phyloP scores from a whole-genome alignment of 2,797 vertebrate genomes.

The Botia kubotai region DNA sequence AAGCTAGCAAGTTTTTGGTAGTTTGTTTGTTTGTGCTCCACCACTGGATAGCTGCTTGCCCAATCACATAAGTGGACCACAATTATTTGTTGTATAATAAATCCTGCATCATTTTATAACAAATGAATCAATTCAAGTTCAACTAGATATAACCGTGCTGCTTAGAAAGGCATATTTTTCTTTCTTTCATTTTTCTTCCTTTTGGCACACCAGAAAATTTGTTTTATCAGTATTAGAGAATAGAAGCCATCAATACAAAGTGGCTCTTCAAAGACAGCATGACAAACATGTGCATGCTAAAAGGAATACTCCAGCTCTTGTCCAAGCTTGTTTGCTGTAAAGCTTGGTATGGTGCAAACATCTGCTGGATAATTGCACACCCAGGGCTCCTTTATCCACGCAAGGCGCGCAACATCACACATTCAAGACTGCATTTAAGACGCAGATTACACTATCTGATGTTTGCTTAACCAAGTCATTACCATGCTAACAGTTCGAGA shows the following conservation, averaged over 20 bases:
- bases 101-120: neutral
- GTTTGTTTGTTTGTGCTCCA: too few relatives aligned
- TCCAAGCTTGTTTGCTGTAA: constrained; percentile 23
- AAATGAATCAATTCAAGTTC: neutral
- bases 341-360: constrained; percentile 25
- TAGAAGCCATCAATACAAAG: constrained; percentile 5
- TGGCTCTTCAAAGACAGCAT: constrained; percentile 6
- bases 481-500: constrained; percentile 28
- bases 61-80: neutral
- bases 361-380: constrained; percentile 44
- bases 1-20: too few relatives aligned
- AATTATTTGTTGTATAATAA: neutral
- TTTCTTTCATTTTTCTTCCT: neutral
- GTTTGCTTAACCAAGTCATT: constrained; percentile 48
- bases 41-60: neutral
- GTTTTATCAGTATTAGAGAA: constrained; percentile 8
- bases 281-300: constrained; percentile 26
- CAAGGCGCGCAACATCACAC: constrained; percentile 16
- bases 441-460: constrained; percentile 32
- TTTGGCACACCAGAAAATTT: neutral
- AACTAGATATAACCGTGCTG: neutral
- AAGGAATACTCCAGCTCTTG: constrained; percentile 8
- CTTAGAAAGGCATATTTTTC: neutral
- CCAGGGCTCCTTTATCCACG: constrained; percentile 26
- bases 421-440: constrained; percentile 26